These are phyloP conservation scores for Corythornis vintsioides DNA, from an alignment of 2,113 vertebrate species.

Conservation along the genomic window DNA sequence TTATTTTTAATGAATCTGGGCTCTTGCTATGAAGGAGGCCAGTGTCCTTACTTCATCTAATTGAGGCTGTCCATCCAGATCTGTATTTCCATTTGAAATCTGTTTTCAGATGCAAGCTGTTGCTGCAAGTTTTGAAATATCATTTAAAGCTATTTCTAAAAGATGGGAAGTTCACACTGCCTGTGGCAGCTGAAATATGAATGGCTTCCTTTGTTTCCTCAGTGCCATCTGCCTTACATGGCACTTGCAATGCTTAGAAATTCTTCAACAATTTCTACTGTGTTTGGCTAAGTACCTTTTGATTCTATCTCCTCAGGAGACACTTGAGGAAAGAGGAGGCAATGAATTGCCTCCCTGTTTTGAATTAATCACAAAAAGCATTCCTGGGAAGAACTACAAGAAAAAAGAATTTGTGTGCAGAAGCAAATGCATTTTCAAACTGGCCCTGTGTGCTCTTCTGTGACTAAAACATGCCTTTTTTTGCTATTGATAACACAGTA, in stretches of 20 bases:
- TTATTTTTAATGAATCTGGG: background rate
- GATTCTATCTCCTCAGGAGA: background rate
- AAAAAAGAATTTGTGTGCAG: background rate
- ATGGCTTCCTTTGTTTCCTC: background rate
- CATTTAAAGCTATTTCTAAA: background rate
- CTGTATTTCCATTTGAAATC: background rate
- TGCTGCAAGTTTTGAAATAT: background rate
- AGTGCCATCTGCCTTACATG: background rate
- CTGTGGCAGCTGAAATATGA: background rate
- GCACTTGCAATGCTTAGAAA: background rate
- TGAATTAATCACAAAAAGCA: constrained; percentile 10
- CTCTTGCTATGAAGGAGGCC: background rate
- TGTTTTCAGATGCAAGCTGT: background rate
- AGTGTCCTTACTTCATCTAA: background rate
- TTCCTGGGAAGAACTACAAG: background rate
- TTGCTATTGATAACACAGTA: constrained; percentile 3
- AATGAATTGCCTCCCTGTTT: background rate
- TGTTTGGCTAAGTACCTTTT: constrained; percentile 1
- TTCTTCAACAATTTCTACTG: background rate
- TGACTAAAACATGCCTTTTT: background rate
- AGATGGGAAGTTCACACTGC: background rate
- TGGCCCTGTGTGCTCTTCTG: background rate
- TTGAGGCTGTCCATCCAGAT: background rate
- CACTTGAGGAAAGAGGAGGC: background rate
- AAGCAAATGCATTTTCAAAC: background rate